Evolutionary conservation across 2,888 invertebrate species (phyloP), one percentile per base, ranked within the genome.

Genomic region (Oxycera nigricornis): DNA sequence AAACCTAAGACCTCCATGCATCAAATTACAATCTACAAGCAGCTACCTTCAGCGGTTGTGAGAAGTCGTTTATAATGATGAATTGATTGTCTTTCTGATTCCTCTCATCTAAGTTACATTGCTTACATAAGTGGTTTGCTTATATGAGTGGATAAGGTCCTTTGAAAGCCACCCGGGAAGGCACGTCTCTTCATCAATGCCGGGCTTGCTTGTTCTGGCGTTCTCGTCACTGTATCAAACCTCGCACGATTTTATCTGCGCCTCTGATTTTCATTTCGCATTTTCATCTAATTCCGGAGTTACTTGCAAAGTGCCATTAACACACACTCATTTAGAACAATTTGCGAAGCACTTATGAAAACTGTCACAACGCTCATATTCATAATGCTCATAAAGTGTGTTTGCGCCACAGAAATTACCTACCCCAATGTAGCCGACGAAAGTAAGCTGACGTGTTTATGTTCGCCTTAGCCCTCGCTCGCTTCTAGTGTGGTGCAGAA

Each of bases 311-410:
- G 55, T 55, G 55, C 55, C 55, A 55, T 55, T 55, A 55, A 14
- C 11, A 46, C 46, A 20, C 24, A 6, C 55, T 55, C 55, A 24
- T 24, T 55, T 55, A 24, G 55, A 55, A 55, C 55, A 55, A 55
- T 55, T 55, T 55, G 55, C 20, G 24, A 55, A 55, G 55, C 55
- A 55, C 55, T 55, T 55, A 55, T 24, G 55, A 55, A 55, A 55
- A 55, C 55, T 55, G 55, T 55, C 55, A 55, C 55, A 55, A 24
- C 55, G 55, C 24, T 55, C 55, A 55, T 55, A 55, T 55, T 55
- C 55, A 55, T 55, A 55, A 55, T 14, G 55, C 24, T 55, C 20
- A 55, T 55, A 55, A 55, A 55, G 55, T 55, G 24, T 55, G 55
- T 55, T 55, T 55, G 24, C 24, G 55, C 24, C 55, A 55, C 55